Evolutionary conservation across 2,888 invertebrate genomes (phyloP).

Genomic region (Eustalomyia histrio): DNA sequence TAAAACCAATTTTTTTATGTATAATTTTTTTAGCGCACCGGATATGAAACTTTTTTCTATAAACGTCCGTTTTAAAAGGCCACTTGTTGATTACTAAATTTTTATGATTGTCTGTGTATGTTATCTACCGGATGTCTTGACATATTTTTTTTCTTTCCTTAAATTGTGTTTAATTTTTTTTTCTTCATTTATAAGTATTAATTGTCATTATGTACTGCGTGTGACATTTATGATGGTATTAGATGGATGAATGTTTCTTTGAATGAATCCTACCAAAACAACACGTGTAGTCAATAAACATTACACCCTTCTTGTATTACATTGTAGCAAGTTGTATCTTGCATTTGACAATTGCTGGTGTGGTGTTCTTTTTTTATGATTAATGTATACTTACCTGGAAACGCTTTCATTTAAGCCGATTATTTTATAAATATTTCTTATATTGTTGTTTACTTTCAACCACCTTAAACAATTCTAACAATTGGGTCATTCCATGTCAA

Average conservation of each 20-base stretch:
- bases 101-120: not conserved
- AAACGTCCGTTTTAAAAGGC: constrained; percentile 55
- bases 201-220: constrained; percentile 9
- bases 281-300: constrained; percentile 17
- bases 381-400: not conserved
- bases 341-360: not conserved
- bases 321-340: not conserved
- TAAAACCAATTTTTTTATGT: constrained; percentile 71
- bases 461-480: constrained; percentile 15
- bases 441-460: constrained; percentile 11
- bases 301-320: constrained; percentile 19
- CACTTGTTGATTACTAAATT: constrained; percentile 67
- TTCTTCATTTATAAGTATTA: constrained; percentile 27
- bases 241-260: not conserved
- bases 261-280: not conserved
- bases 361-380: not conserved
- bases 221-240: not conserved
- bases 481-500: no score
- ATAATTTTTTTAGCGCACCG: constrained; percentile 13
- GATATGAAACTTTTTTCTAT: constrained; percentile 8
- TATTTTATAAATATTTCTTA: not conserved
- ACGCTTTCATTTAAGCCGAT: no score
- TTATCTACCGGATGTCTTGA: constrained; percentile 15
- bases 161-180: not conserved
- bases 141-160: constrained; percentile 3